Percentiles rank a stretch among this genome's conserved stretches.
phyloP scores from a whole-genome alignment of 2,113 vertebrate genomes.

The Atrichornis clamosus region DNA sequence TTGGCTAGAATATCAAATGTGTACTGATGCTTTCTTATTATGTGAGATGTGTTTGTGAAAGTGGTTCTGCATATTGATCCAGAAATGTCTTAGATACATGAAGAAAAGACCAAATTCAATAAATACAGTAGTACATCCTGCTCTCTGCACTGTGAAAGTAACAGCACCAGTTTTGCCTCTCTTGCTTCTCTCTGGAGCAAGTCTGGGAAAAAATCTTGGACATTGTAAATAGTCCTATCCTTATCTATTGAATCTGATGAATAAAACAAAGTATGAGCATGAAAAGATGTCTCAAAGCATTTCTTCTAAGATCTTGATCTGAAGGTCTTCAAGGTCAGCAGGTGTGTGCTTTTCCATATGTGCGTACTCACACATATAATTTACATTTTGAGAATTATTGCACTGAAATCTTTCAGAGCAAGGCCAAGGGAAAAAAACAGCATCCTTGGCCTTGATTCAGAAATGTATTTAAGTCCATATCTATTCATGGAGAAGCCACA shows the following conservation, averaged over 20 bases:
- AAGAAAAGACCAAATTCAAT: background rate
- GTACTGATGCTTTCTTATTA: background rate
- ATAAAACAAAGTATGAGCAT: background rate
- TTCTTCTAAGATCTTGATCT: background rate
- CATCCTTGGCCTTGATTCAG: background rate
- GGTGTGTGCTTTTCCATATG: background rate
- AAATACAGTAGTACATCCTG: background rate
- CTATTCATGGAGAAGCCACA: background rate
- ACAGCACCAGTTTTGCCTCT: background rate
- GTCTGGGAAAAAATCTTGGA: background rate
- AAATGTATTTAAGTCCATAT: background rate
- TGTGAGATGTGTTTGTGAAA: background rate
- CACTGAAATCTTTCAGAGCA: background rate
- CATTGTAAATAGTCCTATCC: background rate
- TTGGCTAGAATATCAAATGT: background rate
- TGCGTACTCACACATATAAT: background rate
- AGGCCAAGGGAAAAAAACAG: accelerated
- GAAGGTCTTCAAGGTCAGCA: background rate
- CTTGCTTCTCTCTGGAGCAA: background rate
- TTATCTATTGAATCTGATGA: background rate
- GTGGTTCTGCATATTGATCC: background rate
- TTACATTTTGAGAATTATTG: background rate
- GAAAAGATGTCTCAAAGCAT: background rate
- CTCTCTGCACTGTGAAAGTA: background rate
- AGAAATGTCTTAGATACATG: background rate